Percentiles rank a stretch among this genome's conserved stretches.
phyloP scores from a whole-genome alignment of 2,888 invertebrate genomes.

The Operophtera brumata region DNA sequence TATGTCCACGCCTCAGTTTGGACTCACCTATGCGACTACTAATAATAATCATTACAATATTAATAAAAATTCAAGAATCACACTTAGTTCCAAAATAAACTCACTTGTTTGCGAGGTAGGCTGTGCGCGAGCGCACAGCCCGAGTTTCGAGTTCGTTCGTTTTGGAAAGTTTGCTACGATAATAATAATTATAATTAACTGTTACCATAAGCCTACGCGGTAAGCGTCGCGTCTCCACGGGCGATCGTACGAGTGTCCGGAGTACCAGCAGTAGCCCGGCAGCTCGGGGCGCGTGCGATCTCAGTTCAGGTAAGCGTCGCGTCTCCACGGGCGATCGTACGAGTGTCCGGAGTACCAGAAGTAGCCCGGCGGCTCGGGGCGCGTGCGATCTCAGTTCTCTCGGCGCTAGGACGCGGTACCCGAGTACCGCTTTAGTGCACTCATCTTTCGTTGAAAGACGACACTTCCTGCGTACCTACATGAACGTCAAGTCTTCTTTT shows the following conservation, averaged over 20 bases:
- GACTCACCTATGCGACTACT: constrained; percentile 79
- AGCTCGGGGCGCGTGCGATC: constrained; percentile 29
- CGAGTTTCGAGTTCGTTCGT: constrained; percentile 82
- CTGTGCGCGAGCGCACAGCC: constrained; percentile 80
- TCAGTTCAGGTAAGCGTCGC: constrained; percentile 56
- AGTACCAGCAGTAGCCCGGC: constrained; percentile 36
- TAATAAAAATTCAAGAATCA: constrained; percentile 85
- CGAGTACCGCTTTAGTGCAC: constrained; percentile 18
- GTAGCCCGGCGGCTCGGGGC: constrained; percentile 36
- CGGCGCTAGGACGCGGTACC: constrained; percentile 23
- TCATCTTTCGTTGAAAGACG: constrained; percentile 34
- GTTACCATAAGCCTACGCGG: constrained; percentile 80
- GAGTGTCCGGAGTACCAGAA: constrained; percentile 34
- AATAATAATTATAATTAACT: constrained; percentile 79
- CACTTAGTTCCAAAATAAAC: constrained; percentile 88
- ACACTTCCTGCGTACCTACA: constrained; percentile 37
- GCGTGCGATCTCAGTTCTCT: constrained; percentile 14
- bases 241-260: constrained; percentile 46
- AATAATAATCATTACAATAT: constrained; percentile 81
- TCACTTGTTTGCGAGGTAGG: constrained; percentile 88
- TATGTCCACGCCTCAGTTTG: constrained; percentile 58
- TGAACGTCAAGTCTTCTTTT: constrained; percentile 35
- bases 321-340: constrained; percentile 67
- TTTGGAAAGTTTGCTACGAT: constrained; percentile 82
- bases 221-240: constrained; percentile 72